These are phyloP conservation scores for Caretta caretta DNA, from an alignment of 2,113 vertebrate species.

Conservation along the genomic window DNA sequence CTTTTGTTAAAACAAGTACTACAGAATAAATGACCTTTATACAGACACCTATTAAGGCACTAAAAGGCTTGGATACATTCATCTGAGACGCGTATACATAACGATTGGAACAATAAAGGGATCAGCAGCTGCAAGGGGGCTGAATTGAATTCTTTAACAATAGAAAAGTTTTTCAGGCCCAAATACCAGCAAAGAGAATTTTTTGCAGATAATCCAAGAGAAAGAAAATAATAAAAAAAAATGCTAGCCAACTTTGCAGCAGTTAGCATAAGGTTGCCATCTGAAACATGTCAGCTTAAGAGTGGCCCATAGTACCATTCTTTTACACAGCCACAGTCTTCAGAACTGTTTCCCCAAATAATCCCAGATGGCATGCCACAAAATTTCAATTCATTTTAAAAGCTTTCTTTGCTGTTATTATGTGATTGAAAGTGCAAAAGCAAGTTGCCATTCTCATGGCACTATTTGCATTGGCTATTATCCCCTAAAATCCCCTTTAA, in stretches of 20 bases:
- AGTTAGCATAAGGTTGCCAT: constrained; percentile 83
- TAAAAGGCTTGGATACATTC: constrained; percentile 87
- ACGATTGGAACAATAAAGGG: constrained; percentile 79
- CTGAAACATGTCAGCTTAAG: constrained; percentile 86
- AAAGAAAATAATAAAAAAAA: constrained; percentile 83
- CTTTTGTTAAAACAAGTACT: constrained; percentile 85
- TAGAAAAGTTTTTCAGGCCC: constrained; percentile 85
- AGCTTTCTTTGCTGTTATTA: constrained; percentile 85
- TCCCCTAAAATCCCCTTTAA: constrained; percentile 87
- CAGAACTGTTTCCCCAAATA: constrained; percentile 85
- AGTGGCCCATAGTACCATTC: constrained; percentile 75
- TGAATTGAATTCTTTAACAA: constrained; percentile 87
- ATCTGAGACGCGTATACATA: constrained; percentile 78
- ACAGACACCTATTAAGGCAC: constrained; percentile 85
- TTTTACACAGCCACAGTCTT: constrained; percentile 81
- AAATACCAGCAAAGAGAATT: constrained; percentile 85
- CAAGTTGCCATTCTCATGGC: constrained; percentile 86
- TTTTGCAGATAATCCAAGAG: constrained; percentile 83
- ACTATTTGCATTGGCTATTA: constrained; percentile 89
- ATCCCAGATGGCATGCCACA: constrained; percentile 88
- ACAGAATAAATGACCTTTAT: constrained; percentile 85
- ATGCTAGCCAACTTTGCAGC: constrained; percentile 80
- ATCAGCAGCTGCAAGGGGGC: constrained; percentile 85
- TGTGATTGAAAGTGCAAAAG: constrained; percentile 83
- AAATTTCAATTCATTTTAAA: constrained; percentile 88